Base-by-base conservation (phyloP, 2,797 vertebrate species). In the Trachops cirrhosus region DNA sequence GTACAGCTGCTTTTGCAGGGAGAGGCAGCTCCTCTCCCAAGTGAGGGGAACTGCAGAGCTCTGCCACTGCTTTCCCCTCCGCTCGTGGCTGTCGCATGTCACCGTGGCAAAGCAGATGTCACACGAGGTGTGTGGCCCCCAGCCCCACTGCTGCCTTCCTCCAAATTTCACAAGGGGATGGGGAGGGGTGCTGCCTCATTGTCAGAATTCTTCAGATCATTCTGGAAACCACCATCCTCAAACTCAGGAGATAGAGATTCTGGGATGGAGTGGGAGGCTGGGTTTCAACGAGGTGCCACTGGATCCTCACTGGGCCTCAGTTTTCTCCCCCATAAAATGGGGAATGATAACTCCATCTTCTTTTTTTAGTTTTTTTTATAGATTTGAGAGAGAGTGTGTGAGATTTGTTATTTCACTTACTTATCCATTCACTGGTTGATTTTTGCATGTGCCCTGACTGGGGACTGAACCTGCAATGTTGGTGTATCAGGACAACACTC, bases 1-100 rank as follows among this genome's bases (percentile, higher is more conserved):
- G 46, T 11, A 3, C 5, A 6, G 32, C 44, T 74, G 41, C 21
- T 18, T 67, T 41, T 48, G 12, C 48, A 48, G 54, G 34, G 29
- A 70, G 34, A 34, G 26, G 29, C 67, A 26, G 3, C 18, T 2
- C n/a, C 32, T 57, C 52, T 59, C 29, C 48, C 29, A 32, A n/a
- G n/a, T 15, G 50, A 12, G 24, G 78, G 5, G n/a, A 44, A 86
- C 15, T 29, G 0, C 8, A 34, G 32, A 34, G 34, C 34, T 24
- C 11, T 0, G 9, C 48, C 62, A 2, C 24, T 34, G 15, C 59
- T 64, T n/a, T 26, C 39, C 3, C 68, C 71, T 14, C 52, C 6
- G 0, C 0, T 0, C 2, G 8, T 16, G 52, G 32, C 68, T 0
- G 0, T 77, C 64, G 6, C 29, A 0, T 24, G 46, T 86, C 68